Evolutionary conservation across 2,113 vertebrate genomes (phyloP).

Genomic region (Orycteropus afer): DNA sequence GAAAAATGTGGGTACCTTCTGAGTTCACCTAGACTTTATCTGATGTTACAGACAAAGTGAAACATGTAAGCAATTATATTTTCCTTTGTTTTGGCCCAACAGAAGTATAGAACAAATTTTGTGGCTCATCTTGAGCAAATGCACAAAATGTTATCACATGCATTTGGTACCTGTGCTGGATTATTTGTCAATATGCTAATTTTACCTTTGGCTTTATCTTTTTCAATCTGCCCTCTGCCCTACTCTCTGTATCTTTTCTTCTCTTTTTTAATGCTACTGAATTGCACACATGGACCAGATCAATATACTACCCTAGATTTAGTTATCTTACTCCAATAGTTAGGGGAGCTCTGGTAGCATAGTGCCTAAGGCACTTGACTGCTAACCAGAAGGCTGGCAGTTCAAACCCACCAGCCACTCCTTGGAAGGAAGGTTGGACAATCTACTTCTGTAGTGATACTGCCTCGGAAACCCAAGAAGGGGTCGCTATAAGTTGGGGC

Average conservation of each 20-base stretch:
- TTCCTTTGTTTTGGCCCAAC: slow-evolving; percentile 21
- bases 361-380: too few relatives aligned
- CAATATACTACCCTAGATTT: slow-evolving; percentile 29
- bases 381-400: too few relatives aligned
- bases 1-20: slow-evolving; percentile 14
- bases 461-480: too few relatives aligned
- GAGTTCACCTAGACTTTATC: not conserved
- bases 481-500: too few relatives aligned
- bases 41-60: not conserved
- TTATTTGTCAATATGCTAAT: not conserved
- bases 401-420: too few relatives aligned
- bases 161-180: not conserved
- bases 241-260: not conserved
- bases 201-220: not conserved
- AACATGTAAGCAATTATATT: slow-evolving; percentile 10
- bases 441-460: too few relatives aligned
- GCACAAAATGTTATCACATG: not conserved
- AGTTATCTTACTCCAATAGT: slow-evolving; percentile 61
- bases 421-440: too few relatives aligned
- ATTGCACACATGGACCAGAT: not conserved
- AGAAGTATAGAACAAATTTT: slow-evolving; percentile 14
- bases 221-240: not conserved
- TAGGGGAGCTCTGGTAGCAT: too few relatives aligned
- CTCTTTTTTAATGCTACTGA: not conserved
- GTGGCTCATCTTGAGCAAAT: not conserved